Evolutionary conservation across 2,797 vertebrate genomes (phyloP), one percentile per base, ranked within the genome.

Genomic region (Ctenochaetus hawaiiensis): DNA sequence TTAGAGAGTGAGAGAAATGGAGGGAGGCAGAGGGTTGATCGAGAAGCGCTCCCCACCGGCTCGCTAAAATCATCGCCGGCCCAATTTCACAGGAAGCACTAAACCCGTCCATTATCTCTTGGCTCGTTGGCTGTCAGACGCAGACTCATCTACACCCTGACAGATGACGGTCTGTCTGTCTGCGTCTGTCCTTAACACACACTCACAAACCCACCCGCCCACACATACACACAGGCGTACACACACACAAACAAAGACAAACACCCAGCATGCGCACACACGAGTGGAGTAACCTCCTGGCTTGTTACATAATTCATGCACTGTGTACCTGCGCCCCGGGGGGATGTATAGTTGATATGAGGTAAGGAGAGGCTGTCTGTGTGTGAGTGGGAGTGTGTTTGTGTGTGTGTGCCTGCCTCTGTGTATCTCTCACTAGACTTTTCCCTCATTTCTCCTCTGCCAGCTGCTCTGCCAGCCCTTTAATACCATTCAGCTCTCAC

Each of bases 61-160:
- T 90, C 81, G 66, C 87, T 87, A 87, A 91, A 92, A 93, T 91
- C 91, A 90, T 83, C 43, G 70, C 58, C 78, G 59, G 91, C 86
- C 91, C 88, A 90, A 83, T 93, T 93, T 93, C 91, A 90, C 86
- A 85, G 85, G 88, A 91, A 90, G 87, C 84, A 81, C 84, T 90
- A 89, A 93, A 93, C 84, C 89, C 83, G 78, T 89, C 88, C 81
- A 92, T 91, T 90, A 93, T 93, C 89, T 86, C 68, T 68, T 18
- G 75, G 85, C 87, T 91, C 72, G 69, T 67, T 69, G 84, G 64
- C 84, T 91, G 91, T 91, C 83, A 90, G 89, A 87, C 51, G 49
- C 80, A 49, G 72, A 44, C 83, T 90, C 89, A 71, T 92, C 89
- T 80, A 65, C 78, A 81, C 49, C 58, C 84, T 86, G 90, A 92